A percentile compares a stretch with the other conserved stretches of the same genome.
Evolutionary conservation across 1,140 invertebrate species (phyloP).

Genomic region (Diabrotica virgifera): DNA sequence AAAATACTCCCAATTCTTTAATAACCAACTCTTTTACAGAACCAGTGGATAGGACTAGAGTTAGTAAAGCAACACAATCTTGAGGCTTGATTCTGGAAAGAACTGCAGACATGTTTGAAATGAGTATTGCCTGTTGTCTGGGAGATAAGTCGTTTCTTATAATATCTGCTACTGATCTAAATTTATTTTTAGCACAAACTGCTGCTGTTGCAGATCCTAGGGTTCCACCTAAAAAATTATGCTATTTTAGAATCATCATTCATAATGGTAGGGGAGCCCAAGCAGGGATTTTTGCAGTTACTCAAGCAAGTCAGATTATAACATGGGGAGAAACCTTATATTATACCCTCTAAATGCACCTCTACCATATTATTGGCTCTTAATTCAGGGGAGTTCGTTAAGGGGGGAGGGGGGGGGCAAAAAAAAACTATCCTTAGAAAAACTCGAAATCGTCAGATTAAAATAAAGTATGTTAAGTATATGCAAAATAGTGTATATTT

Average conservation of each 20-base stretch:
- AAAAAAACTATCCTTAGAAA: too few species aligned
- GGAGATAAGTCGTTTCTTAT: constrained; percentile 36
- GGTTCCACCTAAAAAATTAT: constrained; percentile 32
- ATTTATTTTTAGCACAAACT: constrained; percentile 26
- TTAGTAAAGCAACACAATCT: constrained; percentile 23
- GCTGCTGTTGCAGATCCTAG: constrained; percentile 29
- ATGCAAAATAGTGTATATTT: too few species aligned
- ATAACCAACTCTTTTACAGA: constrained; percentile 29
- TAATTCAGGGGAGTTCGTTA: too few species aligned
- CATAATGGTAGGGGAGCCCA: background rate
- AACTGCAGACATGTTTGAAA: constrained; percentile 23
- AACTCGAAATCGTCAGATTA: too few species aligned
- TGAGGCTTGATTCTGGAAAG: constrained; percentile 23
- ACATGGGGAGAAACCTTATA: too few species aligned
- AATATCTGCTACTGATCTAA: constrained; percentile 34
- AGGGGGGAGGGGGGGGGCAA: too few species aligned
- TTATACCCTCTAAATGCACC: too few species aligned
- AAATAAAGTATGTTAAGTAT: too few species aligned
- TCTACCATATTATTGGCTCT: too few species aligned
- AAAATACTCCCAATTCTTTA: constrained; percentile 27
- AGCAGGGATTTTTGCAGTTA: too few species aligned
- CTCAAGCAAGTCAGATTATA: too few species aligned
- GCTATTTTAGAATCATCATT: background rate
- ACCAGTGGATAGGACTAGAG: constrained; percentile 25
- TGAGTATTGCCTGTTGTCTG: constrained; percentile 28